phyloP scores from a whole-genome alignment of 2,888 invertebrate genomes.

The Tetragonisca angustula region DNA sequence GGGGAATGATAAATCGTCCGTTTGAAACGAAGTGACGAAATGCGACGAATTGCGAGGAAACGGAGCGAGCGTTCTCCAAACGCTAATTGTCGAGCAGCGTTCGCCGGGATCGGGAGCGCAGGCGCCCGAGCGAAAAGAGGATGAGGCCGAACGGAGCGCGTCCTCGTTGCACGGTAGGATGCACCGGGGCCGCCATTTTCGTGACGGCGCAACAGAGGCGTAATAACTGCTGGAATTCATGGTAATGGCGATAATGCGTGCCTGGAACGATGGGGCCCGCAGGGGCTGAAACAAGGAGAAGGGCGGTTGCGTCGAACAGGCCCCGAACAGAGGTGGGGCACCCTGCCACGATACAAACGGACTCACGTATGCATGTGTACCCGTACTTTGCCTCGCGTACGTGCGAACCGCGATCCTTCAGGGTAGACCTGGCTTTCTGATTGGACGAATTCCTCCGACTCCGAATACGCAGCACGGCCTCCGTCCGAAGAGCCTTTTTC shows the following conservation, averaged over 20 bases:
- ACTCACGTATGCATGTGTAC: slow-evolving; percentile 46
- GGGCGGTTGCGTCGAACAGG: slow-evolving; percentile 42
- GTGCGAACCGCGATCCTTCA: slow-evolving; percentile 54
- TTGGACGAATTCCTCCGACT: slow-evolving; percentile 50
- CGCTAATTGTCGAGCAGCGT: slow-evolving; percentile 52
- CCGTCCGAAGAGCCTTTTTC: slow-evolving; percentile 24
- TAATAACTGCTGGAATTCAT: slow-evolving; percentile 76
- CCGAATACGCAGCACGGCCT: slow-evolving; percentile 51
- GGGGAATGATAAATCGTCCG: slow-evolving; percentile 1
- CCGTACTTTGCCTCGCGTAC: slow-evolving; percentile 51
- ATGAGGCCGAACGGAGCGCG: slow-evolving; percentile 12
- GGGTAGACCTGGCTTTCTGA: slow-evolving; percentile 41
- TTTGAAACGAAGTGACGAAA: background rate
- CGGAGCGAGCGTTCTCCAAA: slow-evolving; percentile 27
- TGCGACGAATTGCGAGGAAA: slow-evolving; percentile 7
- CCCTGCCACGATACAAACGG: slow-evolving; percentile 51
- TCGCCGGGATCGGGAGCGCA: slow-evolving; percentile 39
- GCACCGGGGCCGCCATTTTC: slow-evolving; percentile 73
- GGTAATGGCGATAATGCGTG: slow-evolving; percentile 76
- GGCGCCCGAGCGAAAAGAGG: slow-evolving; percentile 40
- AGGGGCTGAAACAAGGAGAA: slow-evolving; percentile 56
- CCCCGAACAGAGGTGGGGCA: slow-evolving; percentile 62
- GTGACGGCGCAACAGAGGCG: slow-evolving; percentile 74
- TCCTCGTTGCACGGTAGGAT: slow-evolving; percentile 70
- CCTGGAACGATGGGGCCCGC: slow-evolving; percentile 60